Base-by-base conservation (phyloP, 2,113 vertebrate species). In the Poecile atricapillus region DNA sequence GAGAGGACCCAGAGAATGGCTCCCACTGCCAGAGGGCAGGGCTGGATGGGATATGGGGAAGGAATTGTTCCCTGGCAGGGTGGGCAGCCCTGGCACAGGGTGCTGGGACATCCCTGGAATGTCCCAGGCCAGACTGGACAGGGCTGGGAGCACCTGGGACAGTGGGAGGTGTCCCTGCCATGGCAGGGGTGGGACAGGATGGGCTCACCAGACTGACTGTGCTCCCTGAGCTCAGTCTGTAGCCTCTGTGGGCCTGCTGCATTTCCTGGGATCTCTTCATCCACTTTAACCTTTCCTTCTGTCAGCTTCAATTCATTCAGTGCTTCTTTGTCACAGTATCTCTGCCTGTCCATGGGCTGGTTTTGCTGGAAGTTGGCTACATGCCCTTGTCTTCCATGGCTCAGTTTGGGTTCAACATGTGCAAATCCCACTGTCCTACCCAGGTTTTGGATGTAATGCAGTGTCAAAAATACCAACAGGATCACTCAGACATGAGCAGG, bases 11-110 rank as follows among this genome's bases (percentile, higher is more conserved):
- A 14, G 25, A 17, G 50, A 80, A 9, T 31, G 49, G 58, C 41
- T 71, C 30, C 75, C 35, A 56, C 0, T 88, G 67, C 35, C 49
- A 30, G 3, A 56, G 43, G 41, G 14, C 17, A 56, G 69, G 7
- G 10, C 0, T n/a, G 4, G 77, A 1, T 59, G 15, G 86, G 33
- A 39, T 4, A 0, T 1, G 9, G 59, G 37, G 27, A 8, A 52
- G 52, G 14, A 15, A 16, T 58, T 50, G 3, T 19, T 35, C 11
- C 9, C 31, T 65, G 10, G 0, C 0, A 49, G 43, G 65, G 43
- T 33, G 25, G 39, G 7, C 7, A 84, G 47, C 7, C 11, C 27
- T 75, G 70, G 60, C 50, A 56, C 12, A 75, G 58, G 44, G 4
- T 37, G 37, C 37, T 37, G 37, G 37, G 37, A 37, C 37, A 21